Conservation (phyloP, 1,140 invertebrate species). For the Meloidogyne exigua region DNA sequence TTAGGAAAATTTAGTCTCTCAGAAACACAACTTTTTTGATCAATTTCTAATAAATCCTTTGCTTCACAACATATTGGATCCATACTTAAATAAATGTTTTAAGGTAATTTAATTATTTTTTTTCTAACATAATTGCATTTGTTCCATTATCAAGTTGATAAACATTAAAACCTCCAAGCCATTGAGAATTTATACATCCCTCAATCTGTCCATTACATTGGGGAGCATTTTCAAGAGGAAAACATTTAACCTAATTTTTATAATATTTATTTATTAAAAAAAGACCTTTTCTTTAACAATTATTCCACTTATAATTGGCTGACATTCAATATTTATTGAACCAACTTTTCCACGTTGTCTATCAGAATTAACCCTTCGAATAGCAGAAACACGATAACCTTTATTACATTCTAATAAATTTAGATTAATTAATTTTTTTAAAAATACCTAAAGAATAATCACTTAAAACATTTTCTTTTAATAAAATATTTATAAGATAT, state of each 20-base stretch:
- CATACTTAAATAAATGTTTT: slow-evolving; percentile 28
- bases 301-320: slow-evolving; percentile 31
- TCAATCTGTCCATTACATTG: slow-evolving; percentile 56
- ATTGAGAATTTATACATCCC: slow-evolving; percentile 52
- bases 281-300: slow-evolving; percentile 7
- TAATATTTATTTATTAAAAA: neutral
- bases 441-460: neutral
- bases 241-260: slow-evolving; percentile 40
- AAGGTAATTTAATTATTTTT: neutral
- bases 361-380: slow-evolving; percentile 44
- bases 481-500: neutral
- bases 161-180: slow-evolving; percentile 58
- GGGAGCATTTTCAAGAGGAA: slow-evolving; percentile 44
- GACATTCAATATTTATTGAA: slow-evolving; percentile 56
- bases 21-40: slow-evolving; percentile 48
- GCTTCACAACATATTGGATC: slow-evolving; percentile 58
- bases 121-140: slow-evolving; percentile 50
- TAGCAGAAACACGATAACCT: slow-evolving; percentile 53
- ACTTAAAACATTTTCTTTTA: neutral
- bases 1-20: slow-evolving; percentile 50
- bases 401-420: slow-evolving; percentile 40
- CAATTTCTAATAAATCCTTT: slow-evolving; percentile 42
- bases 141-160: slow-evolving; percentile 56
- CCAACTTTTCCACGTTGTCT: slow-evolving; percentile 43
- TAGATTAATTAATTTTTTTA: slow-evolving; percentile 32